These are phyloP conservation scores for Mustelus asterias DNA, from an alignment of 2,113 vertebrate genomes.

Conservation along the genomic window DNA sequence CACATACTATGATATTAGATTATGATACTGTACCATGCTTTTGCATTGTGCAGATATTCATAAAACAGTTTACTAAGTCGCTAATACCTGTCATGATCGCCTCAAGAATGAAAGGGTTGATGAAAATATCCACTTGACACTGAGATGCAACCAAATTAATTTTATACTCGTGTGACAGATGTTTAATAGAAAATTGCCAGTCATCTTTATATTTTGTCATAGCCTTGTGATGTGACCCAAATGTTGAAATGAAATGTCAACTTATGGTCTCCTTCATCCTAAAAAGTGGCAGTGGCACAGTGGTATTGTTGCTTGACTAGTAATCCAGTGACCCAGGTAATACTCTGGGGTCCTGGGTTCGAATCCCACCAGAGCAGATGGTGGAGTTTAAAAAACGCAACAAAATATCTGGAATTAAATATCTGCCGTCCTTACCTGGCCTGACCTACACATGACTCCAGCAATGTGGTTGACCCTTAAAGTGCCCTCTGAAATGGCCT, in stretches of 20 bases:
- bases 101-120: background rate
- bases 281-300: background rate
- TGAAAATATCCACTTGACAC: background rate
- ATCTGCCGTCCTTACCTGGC: too few species aligned
- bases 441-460: too few species aligned
- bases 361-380: too few species aligned
- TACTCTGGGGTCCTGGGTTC: too few species aligned
- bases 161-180: background rate
- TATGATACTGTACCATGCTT: background rate
- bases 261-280: background rate
- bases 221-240: background rate
- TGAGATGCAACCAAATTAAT: background rate
- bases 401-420: too few species aligned
- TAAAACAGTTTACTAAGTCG: background rate
- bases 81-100: background rate
- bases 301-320: background rate
- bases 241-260: background rate
- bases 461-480: too few species aligned
- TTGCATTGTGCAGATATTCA: background rate
- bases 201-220: background rate
- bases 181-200: background rate
- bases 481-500: too few species aligned
- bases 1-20: background rate
- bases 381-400: too few species aligned
- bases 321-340: background rate